phyloP scores from a whole-genome alignment of 2,113 vertebrate genomes.

The Thalassarche chlororhynchos region DNA sequence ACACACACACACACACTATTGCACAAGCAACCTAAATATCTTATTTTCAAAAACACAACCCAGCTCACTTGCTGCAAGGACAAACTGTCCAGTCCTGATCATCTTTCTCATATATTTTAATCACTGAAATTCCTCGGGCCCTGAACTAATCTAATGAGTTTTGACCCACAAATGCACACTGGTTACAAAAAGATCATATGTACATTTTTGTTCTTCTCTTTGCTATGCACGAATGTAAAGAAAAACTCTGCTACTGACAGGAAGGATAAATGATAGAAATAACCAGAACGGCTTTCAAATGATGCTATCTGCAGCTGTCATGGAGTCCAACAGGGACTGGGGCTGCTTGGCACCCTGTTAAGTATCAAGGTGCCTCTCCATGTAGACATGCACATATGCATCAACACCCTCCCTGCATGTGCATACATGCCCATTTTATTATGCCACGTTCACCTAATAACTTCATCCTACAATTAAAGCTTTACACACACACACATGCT shows the following conservation, averaged over 20 bases:
- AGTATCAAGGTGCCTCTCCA: not conserved
- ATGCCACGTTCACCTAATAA: not conserved
- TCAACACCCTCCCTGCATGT: not conserved
- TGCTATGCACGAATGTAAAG: not conserved
- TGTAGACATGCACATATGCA: not conserved
- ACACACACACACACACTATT: not conserved
- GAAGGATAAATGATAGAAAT: not conserved
- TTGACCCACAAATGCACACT: not conserved
- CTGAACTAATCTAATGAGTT: not conserved
- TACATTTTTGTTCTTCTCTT: not conserved
- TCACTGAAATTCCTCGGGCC: not conserved
- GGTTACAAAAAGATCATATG: not conserved
- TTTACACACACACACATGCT: not conserved
- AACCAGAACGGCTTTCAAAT: not conserved
- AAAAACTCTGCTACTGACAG: not conserved
- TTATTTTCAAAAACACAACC: not conserved
- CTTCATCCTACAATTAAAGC: not conserved
- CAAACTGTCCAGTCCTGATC: not conserved
- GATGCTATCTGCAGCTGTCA: slow-evolving; percentile 29
- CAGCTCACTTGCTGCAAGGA: not conserved
- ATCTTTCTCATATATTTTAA: not conserved
- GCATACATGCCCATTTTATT: not conserved
- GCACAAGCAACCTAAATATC: not conserved
- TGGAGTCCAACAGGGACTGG: not conserved
- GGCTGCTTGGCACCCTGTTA: not conserved